Percentiles rank a stretch among this genome's conserved stretches.
These are phyloP conservation scores for Pseudomyrmex dendroicus DNA, from an alignment of 1,140 invertebrate genomes.

Conservation along the genomic window DNA sequence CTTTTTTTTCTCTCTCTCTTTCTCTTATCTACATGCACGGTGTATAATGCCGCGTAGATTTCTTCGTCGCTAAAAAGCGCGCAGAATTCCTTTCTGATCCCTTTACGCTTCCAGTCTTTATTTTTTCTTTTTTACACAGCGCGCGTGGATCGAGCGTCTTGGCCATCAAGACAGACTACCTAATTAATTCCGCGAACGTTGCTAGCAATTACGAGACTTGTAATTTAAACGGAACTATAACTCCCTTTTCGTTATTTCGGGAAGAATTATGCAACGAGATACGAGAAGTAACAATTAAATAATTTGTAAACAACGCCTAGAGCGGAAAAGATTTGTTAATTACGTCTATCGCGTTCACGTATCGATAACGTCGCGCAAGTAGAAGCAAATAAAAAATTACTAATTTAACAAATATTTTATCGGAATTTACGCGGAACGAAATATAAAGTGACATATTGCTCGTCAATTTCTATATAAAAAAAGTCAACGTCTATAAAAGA, in stretches of 20 bases:
- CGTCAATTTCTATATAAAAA: neutral
- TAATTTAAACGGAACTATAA: conserved; percentile 20
- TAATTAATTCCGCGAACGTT: conserved; percentile 45
- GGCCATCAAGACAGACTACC: neutral
- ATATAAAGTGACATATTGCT: neutral
- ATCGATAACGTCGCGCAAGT: neutral
- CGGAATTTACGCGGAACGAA: neutral
- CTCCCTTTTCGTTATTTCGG: neutral
- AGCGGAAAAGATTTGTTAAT: neutral
- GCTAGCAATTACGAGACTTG: conserved; percentile 1
- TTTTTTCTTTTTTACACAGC: conserved; percentile 1
- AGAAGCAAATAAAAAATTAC: neutral
- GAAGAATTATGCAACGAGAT: neutral
- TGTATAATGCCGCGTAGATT: neutral
- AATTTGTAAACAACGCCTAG: neutral
- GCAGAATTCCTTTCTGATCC: conserved; percentile 25
- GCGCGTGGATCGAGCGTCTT: neutral
- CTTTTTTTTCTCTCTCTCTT: neutral
- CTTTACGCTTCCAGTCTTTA: neutral
- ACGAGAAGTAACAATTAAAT: neutral
- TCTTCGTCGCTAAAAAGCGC: conserved; percentile 9
- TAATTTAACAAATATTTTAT: neutral
- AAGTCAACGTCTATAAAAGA: neutral
- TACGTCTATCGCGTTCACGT: neutral
- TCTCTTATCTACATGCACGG: conserved; percentile 19